Conservation (phyloP, 1,140 invertebrate species). For the Bilobella aurantiaca region DNA sequence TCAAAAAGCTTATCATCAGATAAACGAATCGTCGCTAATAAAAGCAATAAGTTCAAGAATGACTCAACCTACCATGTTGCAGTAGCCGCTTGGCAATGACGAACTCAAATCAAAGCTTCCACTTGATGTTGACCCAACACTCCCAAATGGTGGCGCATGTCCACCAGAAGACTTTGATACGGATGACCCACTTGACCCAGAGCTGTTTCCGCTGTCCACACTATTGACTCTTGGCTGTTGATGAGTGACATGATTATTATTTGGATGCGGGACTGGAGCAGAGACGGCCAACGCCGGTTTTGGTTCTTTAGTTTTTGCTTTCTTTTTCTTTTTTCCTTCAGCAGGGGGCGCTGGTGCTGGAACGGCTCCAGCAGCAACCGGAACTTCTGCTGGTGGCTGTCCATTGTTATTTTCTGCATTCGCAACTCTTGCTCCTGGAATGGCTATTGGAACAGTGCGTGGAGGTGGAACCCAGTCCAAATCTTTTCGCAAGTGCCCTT, state of each 20-base stretch:
- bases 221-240: constrained; percentile 8
- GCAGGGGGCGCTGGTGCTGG: constrained; percentile 3
- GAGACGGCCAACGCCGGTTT: constrained; percentile 36
- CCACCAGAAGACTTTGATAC: not conserved
- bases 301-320: constrained; percentile 41
- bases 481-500: constrained; percentile 88
- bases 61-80: not conserved
- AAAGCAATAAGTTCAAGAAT: not conserved
- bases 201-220: constrained; percentile 40
- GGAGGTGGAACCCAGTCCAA: constrained; percentile 74
- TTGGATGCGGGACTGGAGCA: constrained; percentile 33
- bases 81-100: not conserved
- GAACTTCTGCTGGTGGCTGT: constrained; percentile 3
- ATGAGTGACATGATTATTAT: constrained; percentile 30
- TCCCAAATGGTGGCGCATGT: not conserved
- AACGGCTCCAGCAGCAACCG: constrained; percentile 7
- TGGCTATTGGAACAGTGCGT: constrained; percentile 35
- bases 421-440: constrained; percentile 1
- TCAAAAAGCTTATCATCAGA: not conserved
- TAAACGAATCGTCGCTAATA: not conserved
- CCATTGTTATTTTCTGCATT: not conserved
- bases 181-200: constrained; percentile 22
- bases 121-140: not conserved
- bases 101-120: not conserved
- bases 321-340: constrained; percentile 40